Percentiles rank a stretch among this genome's conserved stretches.
Evolutionary conservation across 2,888 invertebrate species (phyloP).

Genomic region (Microctonus brassicae): DNA sequence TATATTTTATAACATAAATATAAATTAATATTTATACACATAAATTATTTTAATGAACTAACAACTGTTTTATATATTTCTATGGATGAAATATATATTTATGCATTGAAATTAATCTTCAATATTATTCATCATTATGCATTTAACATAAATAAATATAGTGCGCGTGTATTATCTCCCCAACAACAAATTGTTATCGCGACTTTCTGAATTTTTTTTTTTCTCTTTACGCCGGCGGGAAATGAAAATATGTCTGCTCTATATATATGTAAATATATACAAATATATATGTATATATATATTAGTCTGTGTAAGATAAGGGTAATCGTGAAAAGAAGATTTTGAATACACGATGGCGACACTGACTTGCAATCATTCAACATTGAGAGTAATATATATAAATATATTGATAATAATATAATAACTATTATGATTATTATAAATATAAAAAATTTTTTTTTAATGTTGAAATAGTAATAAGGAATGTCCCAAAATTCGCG

Average conservation of each 20-base stretch:
- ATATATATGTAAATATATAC: background rate
- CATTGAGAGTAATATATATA: background rate
- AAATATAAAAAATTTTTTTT: no score
- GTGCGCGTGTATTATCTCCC: constrained; percentile 23
- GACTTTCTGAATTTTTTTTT: constrained; percentile 45
- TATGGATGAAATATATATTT: background rate
- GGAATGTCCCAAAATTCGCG: no score
- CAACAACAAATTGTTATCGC: constrained; percentile 46
- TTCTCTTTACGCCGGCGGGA: background rate
- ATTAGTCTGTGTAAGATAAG: constrained; percentile 4
- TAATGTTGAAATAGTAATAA: no score
- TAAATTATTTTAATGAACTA: no score
- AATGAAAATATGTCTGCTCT: constrained; percentile 21
- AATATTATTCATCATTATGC: no score
- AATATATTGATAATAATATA: background rate
- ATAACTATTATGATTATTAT: no score
- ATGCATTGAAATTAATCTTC: constrained; percentile 3
- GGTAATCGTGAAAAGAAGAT: constrained; percentile 30
- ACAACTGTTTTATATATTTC: no score
- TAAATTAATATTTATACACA: no score
- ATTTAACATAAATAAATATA: constrained; percentile 16
- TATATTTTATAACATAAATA: no score
- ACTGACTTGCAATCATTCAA: constrained; percentile 9
- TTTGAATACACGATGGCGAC: constrained; percentile 29
- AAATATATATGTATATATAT: background rate